Base-by-base conservation (phyloP, 2,113 vertebrate species). In the Rhinichthys klamathensis region DNA sequence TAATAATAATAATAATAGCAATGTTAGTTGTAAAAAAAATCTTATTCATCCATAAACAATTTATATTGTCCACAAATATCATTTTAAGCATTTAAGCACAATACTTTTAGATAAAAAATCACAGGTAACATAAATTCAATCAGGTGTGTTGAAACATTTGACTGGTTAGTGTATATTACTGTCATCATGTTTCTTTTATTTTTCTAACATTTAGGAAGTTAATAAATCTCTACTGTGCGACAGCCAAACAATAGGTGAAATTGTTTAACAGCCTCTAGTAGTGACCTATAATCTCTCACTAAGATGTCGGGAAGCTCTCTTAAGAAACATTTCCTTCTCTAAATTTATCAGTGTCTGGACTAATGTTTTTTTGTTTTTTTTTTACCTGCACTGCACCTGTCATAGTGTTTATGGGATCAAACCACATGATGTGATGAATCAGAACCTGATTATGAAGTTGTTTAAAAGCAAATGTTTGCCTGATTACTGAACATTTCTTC, bases 211-310 rank as follows among this genome's bases (percentile, higher is more conserved):
- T 10, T 2, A 16, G 1, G 10, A n/a, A 13, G n/a, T 7, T 11
- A 72, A 44, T 41, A 46, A 49, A 74, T 51, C n/a, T 27, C 15
- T 51, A 8, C 3, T 9, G 73, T 18, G 6, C 4, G 46, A 75
- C 44, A 30, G n/a, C n/a, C 13, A 16, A 21, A 76, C 51, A 78
- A 78, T 58, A 56, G 51, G 2, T 74, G 6, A 58, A 78, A 58
- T 35, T n/a, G 51, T 38, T 78, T 78, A 35, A n/a, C 30, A 58
- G 3, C 30, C 30, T 30, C 30, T 2, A 30, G 51, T 56, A 76
- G 51, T 77, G 51, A 58, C 75, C 75, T 58, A 38, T 35, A 78
- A 58, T 78, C 51, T 56, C 30, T 78, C 30, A 77, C 75, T 77
- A 46, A 73, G 49, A 77, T 77, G 2, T 18, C 51, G 23, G 75